Evolutionary conservation across 2,888 invertebrate species (phyloP), one percentile per base, ranked within the genome.

Genomic region (Epinotia bilunana): DNA sequence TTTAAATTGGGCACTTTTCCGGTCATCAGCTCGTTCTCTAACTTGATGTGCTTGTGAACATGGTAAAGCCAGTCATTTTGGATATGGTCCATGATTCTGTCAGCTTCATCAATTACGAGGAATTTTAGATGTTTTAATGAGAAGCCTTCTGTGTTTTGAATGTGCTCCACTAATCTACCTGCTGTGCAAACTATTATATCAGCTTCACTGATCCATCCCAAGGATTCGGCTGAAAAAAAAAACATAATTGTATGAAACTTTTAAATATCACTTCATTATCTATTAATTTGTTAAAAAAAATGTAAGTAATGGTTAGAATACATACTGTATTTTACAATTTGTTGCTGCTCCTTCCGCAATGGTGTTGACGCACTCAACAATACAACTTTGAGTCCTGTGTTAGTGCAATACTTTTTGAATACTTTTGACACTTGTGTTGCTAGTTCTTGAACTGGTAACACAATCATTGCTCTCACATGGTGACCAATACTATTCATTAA

Each of bases 101-200:
- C 99, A 7, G 99, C 99, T 94, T 99, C 99, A 90, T 99, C 99
- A 74, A 99, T 97, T 0, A 99, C 96, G 61, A 99, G 91, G 90
- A 97, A 98, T 83, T 96, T 95, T 1, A 98, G 91, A 81, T 95
- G 87, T 80, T 95, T 95, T 55, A 98, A 88, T 70, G 96, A 95
- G 86, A 98, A 97, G 20, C 97, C 98, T 85, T 96, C 94, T 0
- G 98, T 98, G 79, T 96, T 95, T 87, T 97, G 96, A 77, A 99
- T 93, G 90, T 99, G 99, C 87, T 99, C 98, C 0, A 99, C 97
- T 71, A 99, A 92, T 74, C 99, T 95, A 16, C 99, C 99, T 43
- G 99, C 98, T 18, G 99, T 99, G 68, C 98, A 97, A 0, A 99
- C 96, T 71, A 99, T 94, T 80, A 99, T 97, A 86, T 99, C 99